Evolutionary conservation across 2,797 vertebrate species (phyloP), one percentile per base, ranked within the genome.

Genomic region (Phalanger gymnotis): DNA sequence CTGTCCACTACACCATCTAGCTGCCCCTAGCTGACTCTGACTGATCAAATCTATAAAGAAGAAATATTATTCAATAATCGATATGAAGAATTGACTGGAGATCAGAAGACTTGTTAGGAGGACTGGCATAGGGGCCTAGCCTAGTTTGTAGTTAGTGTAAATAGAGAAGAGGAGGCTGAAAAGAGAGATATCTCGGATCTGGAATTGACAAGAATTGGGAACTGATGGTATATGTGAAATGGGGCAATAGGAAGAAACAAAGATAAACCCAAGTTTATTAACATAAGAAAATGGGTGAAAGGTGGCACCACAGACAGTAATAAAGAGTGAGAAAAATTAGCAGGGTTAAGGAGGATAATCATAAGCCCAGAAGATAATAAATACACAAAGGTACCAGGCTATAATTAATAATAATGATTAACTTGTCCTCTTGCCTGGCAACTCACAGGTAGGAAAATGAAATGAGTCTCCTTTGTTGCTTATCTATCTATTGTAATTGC

Each of bases 401-500:
- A 92, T 73, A 90, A 73, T 93, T 91, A 96, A 53, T 96, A 81
- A 93, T 52, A 92, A 90, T 92, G 92, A 94, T 5, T 30, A 53
- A 47, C 28, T 61, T 34, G 27, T 55, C 92, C 53, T 94, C 73
- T 28, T 40, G 90, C 53, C 90, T 61, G 93, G n/a, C 94, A 56
- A 53, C 30, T 96, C 57, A 95, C 92, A 97, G 53, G 55, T 30
- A 93, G 25, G 4, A 34, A 92, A 92, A 53, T 73, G 93, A 94
- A 94, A 91, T 16, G 4, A 9, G 61, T 40, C 53, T 56, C 81
- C 51, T 87, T 61, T 90, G 40, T 90, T 95, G 90, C 90, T 94
- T 56, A 47, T 55, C 93, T 92, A 11, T 91, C 27, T 11, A 25
- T 92, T 22, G 16, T 19, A 40, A 7, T 22, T 73, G 2, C 22